Evolutionary conservation across 92 coral and sea anemone genomes (phyloP).

Genomic region (Zoanthus sociatus): DNA sequence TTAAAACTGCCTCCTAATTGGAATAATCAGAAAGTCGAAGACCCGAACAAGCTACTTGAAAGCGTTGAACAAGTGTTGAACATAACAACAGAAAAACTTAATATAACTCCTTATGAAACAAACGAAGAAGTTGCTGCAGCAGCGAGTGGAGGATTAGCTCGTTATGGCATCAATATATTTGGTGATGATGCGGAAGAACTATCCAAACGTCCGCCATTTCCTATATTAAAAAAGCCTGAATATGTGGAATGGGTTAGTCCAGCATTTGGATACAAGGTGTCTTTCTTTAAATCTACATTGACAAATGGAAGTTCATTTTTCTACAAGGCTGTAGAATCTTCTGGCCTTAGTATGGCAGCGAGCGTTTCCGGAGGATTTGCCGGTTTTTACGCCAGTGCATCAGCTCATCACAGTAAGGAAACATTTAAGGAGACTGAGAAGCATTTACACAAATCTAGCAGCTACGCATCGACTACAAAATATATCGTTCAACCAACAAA

Average conservation of each 20-base stretch:
- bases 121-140: slow-evolving; percentile 35
- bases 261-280: not conserved
- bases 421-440: not conserved
- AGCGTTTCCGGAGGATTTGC: slow-evolving; percentile 10
- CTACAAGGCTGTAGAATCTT: slow-evolving; percentile 27
- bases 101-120: slow-evolving; percentile 1
- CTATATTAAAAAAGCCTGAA: slow-evolving; percentile 24
- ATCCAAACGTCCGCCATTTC: slow-evolving; percentile 40
- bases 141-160: slow-evolving; percentile 29
- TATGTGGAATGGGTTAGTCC: slow-evolving; percentile 38
- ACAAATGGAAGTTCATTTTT: slow-evolving; percentile 1
- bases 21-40: not conserved
- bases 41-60: slow-evolving; percentile 18
- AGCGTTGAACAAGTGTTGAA: slow-evolving; percentile 6
- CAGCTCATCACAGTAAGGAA: slow-evolving; percentile 16
- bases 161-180: not conserved
- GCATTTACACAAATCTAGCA: not conserved
- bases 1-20: not conserved
- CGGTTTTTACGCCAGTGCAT: slow-evolving; percentile 1
- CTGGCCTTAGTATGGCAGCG: slow-evolving; percentile 40
- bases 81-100: slow-evolving; percentile 18
- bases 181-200: slow-evolving; percentile 3
- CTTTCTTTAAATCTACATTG: slow-evolving; percentile 16
- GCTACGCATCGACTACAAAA: slow-evolving; percentile 26
- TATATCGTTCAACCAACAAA: slow-evolving; percentile 32